Evolutionary conservation across 2,113 vertebrate genomes (phyloP), one percentile per base, ranked within the genome.

Genomic region (Forbesichthys papilliferus): DNA sequence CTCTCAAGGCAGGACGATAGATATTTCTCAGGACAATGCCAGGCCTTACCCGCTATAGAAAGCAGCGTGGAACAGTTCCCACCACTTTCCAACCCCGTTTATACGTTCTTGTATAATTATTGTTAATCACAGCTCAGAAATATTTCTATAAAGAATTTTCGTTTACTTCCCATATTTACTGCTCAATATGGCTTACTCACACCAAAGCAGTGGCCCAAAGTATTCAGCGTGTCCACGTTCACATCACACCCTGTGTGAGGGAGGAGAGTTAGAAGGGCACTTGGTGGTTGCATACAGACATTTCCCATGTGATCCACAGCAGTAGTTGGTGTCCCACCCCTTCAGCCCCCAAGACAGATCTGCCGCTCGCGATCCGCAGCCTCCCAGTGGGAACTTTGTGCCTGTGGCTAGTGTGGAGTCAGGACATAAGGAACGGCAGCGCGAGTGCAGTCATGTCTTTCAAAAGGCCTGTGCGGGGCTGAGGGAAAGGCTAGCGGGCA

Each of bases 11-110:
- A 90, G 89, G 61, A 88, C 88, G 82, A 87, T 53, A 79, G 82
- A 74, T 87, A 84, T 91, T 94, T 92, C 89, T 90, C 87, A 80
- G 74, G 75, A 86, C 84, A 89, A 84, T 83, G 77, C 76, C 75
- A 84, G 34, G 58, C 69, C 53, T 76, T 55, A 47, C 58, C 34
- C 34, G 69, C 68, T 77, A 68, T 57, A 71, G 73, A 71, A 70
- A 68, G 70, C 73, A 61, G 65, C 66, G 33, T 42, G 53, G 73
- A 68, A 73, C 13, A 42, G 68, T 82, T 85, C 69, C 68, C 69
- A 77, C 66, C 64, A 64, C 18, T 55, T 75, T 80, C 74, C 34
- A 59, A 46, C 66, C 49, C 61, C 27, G 4, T 42, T 55, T 11
- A 73, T 67, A 52, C 10, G 5, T 4, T 48, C 1, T 47, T 51